Percentiles rank a stretch among this genome's conserved stretches.
Evolutionary conservation across 2,113 vertebrate genomes (phyloP).

Genomic region (Gadus macrocephalus): DNA sequence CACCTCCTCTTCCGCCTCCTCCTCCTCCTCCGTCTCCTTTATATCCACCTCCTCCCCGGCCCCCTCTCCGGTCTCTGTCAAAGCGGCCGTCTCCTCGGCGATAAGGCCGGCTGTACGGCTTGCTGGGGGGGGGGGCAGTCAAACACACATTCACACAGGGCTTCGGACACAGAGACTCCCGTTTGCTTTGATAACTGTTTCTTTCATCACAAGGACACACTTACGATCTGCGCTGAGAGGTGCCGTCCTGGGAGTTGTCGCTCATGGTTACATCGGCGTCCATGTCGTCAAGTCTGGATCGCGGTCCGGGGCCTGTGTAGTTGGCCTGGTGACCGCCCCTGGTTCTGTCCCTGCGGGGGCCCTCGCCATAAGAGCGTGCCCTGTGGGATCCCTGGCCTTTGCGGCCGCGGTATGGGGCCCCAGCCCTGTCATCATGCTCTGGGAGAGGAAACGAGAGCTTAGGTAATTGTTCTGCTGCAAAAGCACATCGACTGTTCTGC

Average conservation of each 20-base stretch:
- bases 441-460: neutral
- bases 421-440: slow-evolving; percentile 82
- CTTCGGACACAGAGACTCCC: too few relatives aligned
- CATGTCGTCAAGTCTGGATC: slow-evolving; percentile 65
- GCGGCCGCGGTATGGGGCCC: slow-evolving; percentile 70
- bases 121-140: slow-evolving; percentile 51
- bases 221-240: slow-evolving; percentile 77
- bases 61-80: slow-evolving; percentile 64
- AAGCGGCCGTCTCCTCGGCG: slow-evolving; percentile 67
- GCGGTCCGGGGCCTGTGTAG: slow-evolving; percentile 50
- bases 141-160: too few relatives aligned
- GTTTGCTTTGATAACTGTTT: too few relatives aligned
- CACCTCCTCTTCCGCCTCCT: slow-evolving; percentile 25
- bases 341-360: slow-evolving; percentile 65
- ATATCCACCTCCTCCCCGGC: slow-evolving; percentile 27
- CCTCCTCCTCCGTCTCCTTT: slow-evolving; percentile 31
- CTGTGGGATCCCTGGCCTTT: slow-evolving; percentile 78
- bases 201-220: slow-evolving; percentile 28
- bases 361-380: slow-evolving; percentile 67
- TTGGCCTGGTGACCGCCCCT: slow-evolving; percentile 43
- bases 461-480: neutral
- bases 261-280: slow-evolving; percentile 80
- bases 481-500: too few relatives aligned
- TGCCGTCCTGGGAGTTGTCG: slow-evolving; percentile 68
- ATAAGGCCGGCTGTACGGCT: slow-evolving; percentile 71